Evolutionary conservation across 2,113 vertebrate species (phyloP).

Genomic region (Strix uralensis): DNA sequence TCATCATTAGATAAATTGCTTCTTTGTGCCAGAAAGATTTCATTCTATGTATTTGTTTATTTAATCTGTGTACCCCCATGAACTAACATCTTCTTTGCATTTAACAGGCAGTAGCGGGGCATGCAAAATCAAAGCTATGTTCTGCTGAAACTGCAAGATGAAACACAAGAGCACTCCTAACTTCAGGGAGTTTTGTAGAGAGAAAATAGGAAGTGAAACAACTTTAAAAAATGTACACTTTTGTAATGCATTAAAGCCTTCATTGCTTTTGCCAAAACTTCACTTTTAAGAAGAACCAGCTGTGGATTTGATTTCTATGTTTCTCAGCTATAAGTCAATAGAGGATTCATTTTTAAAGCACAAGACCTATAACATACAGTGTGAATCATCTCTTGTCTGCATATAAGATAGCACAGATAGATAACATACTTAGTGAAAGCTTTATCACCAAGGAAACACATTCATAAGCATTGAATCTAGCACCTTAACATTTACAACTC

Average conservation of each 20-base stretch:
- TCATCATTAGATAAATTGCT: not conserved
- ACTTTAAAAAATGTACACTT: constrained; percentile 46
- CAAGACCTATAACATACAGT: not conserved
- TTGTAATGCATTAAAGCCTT: not conserved
- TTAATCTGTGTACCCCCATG: not conserved
- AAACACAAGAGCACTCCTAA: not conserved
- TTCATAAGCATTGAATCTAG: constrained; percentile 63
- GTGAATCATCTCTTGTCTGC: constrained; percentile 29
- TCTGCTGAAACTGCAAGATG: constrained; percentile 20
- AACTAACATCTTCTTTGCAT: not conserved
- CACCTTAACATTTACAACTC: constrained; percentile 53
- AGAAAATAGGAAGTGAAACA: constrained; percentile 44
- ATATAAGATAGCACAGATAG: constrained; percentile 55
- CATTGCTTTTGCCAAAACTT: constrained; percentile 31
- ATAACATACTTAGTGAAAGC: constrained; percentile 72
- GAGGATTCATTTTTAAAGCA: constrained; percentile 31
- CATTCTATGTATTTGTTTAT: not conserved
- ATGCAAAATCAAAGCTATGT: not conserved
- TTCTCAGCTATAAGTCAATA: constrained; percentile 1
- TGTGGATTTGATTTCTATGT: constrained; percentile 35
- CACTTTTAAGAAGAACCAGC: constrained; percentile 51
- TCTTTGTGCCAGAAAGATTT: not conserved
- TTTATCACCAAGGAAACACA: constrained; percentile 79
- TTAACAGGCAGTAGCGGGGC: not conserved
- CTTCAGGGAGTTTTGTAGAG: not conserved